Evolutionary conservation across 1,140 invertebrate genomes (phyloP).

Genomic region (Drosophila arawakana): DNA sequence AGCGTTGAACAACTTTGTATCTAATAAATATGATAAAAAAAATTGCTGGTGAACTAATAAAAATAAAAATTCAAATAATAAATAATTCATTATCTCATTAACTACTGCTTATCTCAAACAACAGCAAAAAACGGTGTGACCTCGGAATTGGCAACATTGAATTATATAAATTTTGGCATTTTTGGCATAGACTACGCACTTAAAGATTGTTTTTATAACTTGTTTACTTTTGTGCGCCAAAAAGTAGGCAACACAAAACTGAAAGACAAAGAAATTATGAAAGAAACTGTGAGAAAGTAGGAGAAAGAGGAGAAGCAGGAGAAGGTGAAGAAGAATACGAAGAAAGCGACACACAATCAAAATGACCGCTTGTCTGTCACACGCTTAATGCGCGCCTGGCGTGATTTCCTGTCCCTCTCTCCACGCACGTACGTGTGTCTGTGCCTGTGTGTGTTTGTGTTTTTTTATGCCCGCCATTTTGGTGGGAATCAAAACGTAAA

Average conservation of each 20-base stretch:
- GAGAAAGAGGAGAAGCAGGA: background rate
- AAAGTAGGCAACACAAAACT: constrained; percentile 1
- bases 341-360: constrained; percentile 30
- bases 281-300: background rate
- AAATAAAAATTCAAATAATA: too few species aligned
- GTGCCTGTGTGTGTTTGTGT: constrained; percentile 13
- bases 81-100: too few species aligned
- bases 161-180: too few species aligned
- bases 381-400: constrained; percentile 66
- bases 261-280: background rate
- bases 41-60: too few species aligned
- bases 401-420: constrained; percentile 55
- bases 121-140: too few species aligned
- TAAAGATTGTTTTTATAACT: background rate
- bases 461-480: constrained; percentile 38
- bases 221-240: background rate
- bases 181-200: background rate
- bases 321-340: background rate
- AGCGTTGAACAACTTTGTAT: too few species aligned
- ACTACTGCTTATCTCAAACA: too few species aligned
- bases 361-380: constrained; percentile 53
- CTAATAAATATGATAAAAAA: too few species aligned
- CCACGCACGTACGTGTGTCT: constrained; percentile 14
- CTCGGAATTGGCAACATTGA: too few species aligned
- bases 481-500: constrained; percentile 67